phyloP scores from a whole-genome alignment of 2,888 invertebrate species.

The Sminthurinus aureus region DNA sequence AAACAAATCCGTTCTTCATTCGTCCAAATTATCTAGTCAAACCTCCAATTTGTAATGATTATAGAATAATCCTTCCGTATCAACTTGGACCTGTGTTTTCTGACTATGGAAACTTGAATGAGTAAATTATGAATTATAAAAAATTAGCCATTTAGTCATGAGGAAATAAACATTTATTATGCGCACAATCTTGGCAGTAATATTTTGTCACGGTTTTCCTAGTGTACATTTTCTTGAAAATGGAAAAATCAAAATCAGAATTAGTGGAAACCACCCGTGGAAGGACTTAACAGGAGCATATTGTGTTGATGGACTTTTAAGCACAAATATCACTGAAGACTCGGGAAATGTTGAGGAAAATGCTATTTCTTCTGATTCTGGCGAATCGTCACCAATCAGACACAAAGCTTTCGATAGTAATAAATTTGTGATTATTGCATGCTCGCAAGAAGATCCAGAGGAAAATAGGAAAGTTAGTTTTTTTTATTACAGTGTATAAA shows the following conservation, averaged over 20 bases:
- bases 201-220: too few relatives aligned
- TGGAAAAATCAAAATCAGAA: background rate
- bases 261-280: conserved; percentile 3
- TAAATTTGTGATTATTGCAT: background rate
- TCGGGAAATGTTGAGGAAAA: background rate
- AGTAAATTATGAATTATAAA: background rate
- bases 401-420: background rate
- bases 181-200: too few relatives aligned
- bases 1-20: background rate
- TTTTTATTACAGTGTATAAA: background rate
- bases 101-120: background rate
- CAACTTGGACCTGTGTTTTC: background rate
- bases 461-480: background rate
- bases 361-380: background rate
- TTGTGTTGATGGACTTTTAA: conserved; percentile 12
- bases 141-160: too few relatives aligned
- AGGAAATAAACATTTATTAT: background rate
- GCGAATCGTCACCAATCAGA: background rate
- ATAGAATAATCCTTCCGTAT: background rate
- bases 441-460: background rate
- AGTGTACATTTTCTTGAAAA: background rate
- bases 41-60: background rate
- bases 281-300: background rate
- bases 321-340: background rate
- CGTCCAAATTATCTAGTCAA: background rate